Base-by-base conservation (phyloP, 2,888 invertebrate species). In the Hirtodrosophila alboralis region DNA sequence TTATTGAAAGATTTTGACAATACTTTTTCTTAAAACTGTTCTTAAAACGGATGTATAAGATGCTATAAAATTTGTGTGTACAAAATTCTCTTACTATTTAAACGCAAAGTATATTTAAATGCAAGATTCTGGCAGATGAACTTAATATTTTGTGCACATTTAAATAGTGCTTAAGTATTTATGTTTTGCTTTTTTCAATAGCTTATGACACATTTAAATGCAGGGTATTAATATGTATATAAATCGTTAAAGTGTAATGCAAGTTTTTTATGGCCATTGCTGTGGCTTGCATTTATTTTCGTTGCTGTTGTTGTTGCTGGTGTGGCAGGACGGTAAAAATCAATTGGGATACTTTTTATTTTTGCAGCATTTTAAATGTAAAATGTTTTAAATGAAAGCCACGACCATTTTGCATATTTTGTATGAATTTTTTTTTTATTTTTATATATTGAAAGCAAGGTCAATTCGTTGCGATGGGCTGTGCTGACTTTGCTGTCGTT, bases 341-440 rank as follows among this genome's bases (percentile, higher is more conserved):
- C 69, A 70, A 70, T 67, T 67, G 66, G 14, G 36, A 43, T 30
- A 51, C 59, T 31, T 68, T 60, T 60, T 54, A 54, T 53, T 67
- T n/a, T 41, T 45, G 12, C 47, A 31, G 41, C 62, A 68, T 68
- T 70, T 71, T 47, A 57, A 76, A 61, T 71, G 28, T 47, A 26
- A 72, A 73, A 66, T 45, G 40, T 52, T 73, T 73, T 73, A 73
- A 69, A 52, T 60, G 44, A 47, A 60, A 33, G 30, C 44, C 18
- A 16, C 53, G 43, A 54, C 26, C 33, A 54, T 51, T 65, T 59
- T 62, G 38, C 56, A 54, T 64, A 52, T 68, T 58, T 58, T 36
- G 59, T n/a, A 78, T 75, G 75, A 54, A 44, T 83, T 57, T 48
- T 61, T 77, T 73, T 49, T 16, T 13, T 10, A 4, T 7, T 34